Evolutionary conservation across 1,140 invertebrate species (phyloP), one percentile per base, ranked within the genome.

Genomic region (Philaenus spumarius): DNA sequence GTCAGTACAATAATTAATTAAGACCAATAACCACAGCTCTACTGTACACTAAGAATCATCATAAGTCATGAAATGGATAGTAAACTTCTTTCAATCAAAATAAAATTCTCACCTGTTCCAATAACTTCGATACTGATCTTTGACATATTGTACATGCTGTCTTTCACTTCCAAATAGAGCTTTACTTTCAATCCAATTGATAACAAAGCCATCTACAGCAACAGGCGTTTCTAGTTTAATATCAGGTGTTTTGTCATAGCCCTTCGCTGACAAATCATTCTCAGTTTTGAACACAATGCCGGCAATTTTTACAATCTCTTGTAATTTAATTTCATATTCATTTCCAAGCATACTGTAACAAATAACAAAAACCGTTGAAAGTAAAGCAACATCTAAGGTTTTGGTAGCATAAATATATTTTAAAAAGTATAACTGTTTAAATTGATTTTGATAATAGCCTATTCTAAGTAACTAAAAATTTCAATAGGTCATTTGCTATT

Each of bases 151-250:
- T 42, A 82, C 80, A 74, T 97, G 93, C 56, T 84, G 82, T 62
- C 86, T 81, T 58, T 82, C 77, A 75, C 93, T 89, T 2, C 90
- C 94, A 79, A 97, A 97, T 34, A 89, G 81, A 9, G 93, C 94
- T 77, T 97, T 97, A 62, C 93, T 95, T 75, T 97, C 95, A 60
- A 97, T 93, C 95, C 94, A 97, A 72, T 95, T 94, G 0, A 97
- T 81, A 19, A 96, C 81, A 68, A 85, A 82, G 5, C 88, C 90
- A 75, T 91, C 85, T 23, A 93, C 81, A 30, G 88, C 87, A 58
- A 96, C 86, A 1, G 94, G 94, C 23, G 95, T 77, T 69, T 93
- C 89, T 45, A 97, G 75, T 75, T 94, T 95, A 22, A 94, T 80
- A 73, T 97, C 95, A 7, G 94, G 94, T 11, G 95, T 97, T 77